These are phyloP conservation scores for Argyra leucocephala DNA, from an alignment of 2,888 invertebrate genomes.

Conservation along the genomic window DNA sequence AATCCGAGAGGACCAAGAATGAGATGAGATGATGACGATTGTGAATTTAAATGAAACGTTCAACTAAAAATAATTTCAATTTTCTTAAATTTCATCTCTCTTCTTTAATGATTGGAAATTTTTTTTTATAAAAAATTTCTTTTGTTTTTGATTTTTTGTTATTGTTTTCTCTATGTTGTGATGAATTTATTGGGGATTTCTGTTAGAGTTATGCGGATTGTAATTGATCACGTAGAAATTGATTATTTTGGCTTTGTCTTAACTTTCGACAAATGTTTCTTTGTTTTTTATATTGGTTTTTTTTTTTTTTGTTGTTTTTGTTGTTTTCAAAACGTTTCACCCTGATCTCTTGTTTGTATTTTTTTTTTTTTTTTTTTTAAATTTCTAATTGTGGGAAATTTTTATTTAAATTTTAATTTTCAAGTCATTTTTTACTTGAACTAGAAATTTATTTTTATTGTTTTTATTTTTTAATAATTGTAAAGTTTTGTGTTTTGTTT, in stretches of 20 bases:
- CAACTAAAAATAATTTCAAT: too few relatives aligned
- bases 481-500: too few relatives aligned
- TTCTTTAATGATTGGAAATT: too few relatives aligned
- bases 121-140: too few relatives aligned
- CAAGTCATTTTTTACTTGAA: neutral
- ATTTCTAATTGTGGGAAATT: neutral
- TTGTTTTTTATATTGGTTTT: neutral
- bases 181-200: neutral
- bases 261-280: conserved; percentile 1
- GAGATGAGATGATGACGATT: too few relatives aligned
- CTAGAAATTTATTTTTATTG: too few relatives aligned
- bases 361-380: neutral
- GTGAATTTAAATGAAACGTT: too few relatives aligned
- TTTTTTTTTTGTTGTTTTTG: too few relatives aligned
- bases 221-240: conserved; percentile 3
- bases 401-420: conserved; percentile 6
- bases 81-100: neutral
- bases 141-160: neutral
- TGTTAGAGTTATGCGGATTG: neutral
- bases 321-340: neutral
- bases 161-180: neutral
- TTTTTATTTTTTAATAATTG: too few relatives aligned
- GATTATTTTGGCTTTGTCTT: neutral
- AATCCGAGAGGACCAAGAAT: too few relatives aligned
- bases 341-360: neutral